Evolutionary conservation across 2,888 invertebrate species (phyloP).

Genomic region (Campoletis raptor): DNA sequence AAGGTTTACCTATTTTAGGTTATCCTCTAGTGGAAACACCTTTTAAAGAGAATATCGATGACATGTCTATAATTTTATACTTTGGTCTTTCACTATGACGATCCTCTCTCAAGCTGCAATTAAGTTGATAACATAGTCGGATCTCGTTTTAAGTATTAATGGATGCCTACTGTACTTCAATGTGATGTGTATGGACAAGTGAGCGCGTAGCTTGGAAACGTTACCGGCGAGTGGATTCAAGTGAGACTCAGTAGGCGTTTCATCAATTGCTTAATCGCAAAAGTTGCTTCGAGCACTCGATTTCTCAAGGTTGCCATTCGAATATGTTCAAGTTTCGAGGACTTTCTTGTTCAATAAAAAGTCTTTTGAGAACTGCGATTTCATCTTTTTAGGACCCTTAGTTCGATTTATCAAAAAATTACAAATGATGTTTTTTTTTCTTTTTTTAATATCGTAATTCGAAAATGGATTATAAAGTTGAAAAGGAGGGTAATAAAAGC

Average conservation of each 20-base stretch:
- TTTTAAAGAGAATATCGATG: background rate
- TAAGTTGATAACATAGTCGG: conserved; percentile 5
- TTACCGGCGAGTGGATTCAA: background rate
- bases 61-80: conserved; percentile 25
- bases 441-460: background rate
- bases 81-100: background rate
- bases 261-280: conserved; percentile 48
- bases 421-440: background rate
- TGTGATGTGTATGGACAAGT: background rate
- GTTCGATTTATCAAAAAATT: background rate
- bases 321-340: conserved; percentile 37
- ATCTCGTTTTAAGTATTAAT: conserved; percentile 14
- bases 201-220: background rate
- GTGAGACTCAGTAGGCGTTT: background rate
- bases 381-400: background rate
- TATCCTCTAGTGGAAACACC: background rate
- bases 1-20: background rate
- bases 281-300: conserved; percentile 37
- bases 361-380: background rate
- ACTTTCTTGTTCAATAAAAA: conserved; percentile 32
- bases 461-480: background rate
- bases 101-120: conserved; percentile 2
- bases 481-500: background rate
- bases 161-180: background rate
- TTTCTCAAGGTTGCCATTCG: conserved; percentile 53